A percentile compares a stretch with the other conserved stretches of the same genome.
Conservation (phyloP, 2,797 vertebrate genomes). For the Micrastur ruficollis region DNA sequence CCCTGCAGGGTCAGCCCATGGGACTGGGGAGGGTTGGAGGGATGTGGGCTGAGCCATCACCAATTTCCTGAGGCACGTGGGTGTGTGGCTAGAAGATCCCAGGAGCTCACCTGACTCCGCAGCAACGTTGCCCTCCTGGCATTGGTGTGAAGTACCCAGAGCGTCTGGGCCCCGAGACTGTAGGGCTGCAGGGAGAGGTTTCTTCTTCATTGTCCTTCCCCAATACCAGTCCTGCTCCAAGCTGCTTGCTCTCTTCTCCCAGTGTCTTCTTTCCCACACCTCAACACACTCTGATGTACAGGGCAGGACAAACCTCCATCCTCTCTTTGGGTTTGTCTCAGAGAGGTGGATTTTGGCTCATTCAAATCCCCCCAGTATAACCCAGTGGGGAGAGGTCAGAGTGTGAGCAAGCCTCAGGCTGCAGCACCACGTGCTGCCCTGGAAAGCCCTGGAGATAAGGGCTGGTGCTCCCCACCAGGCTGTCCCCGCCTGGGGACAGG, state of each 20-base stretch:
- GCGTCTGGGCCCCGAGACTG: neutral
- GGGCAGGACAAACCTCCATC: neutral
- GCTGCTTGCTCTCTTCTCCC: neutral
- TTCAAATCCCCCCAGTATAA: neutral
- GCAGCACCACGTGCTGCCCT: neutral
- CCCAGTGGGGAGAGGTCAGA: neutral
- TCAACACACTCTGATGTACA: rapidly evolving
- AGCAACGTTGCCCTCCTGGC: rapidly evolving
- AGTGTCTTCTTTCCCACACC: neutral
- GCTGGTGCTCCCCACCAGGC: neutral
- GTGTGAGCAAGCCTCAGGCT: neutral
- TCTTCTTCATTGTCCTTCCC: neutral
- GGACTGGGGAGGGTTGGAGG: neutral
- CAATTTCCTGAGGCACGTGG: rapidly evolving
- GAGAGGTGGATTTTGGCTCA: neutral
- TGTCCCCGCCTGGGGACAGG: neutral
- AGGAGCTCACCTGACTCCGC: neutral
- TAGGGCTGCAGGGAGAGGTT: neutral
- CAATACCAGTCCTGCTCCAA: neutral
- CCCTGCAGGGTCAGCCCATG: neutral
- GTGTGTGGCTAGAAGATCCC: neutral
- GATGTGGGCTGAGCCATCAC: neutral
- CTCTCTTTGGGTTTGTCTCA: neutral
- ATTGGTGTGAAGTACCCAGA: neutral
- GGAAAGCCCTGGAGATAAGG: neutral